Evolutionary conservation across 1,140 invertebrate species (phyloP), one percentile per base, ranked within the genome.

Genomic region (Cotesia typhae): DNA sequence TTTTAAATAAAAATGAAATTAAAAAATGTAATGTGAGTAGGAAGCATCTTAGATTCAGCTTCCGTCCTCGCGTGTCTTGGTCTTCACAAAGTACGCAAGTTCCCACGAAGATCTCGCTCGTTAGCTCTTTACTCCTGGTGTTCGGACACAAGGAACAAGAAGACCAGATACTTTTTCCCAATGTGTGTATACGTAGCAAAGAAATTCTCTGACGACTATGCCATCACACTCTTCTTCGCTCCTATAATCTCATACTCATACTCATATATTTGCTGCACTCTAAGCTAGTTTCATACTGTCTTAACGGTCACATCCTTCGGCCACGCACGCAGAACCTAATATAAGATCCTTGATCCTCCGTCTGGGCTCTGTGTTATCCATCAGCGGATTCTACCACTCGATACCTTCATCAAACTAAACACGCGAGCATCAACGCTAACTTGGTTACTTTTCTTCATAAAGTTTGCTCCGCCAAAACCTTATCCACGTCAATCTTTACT

Each of bases 271-370:
- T 9, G 17, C 17, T 59, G 9, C 17, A 6, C 57, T 28, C 9
- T 59, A 28, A 59, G 20, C 57, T 59, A 47, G 51, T 67, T 70
- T 76, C 73, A 76, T 76, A 76, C 71, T 68, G 7, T 51, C 59
- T 70, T 77, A 77, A 77, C 75, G 74, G 77, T 76, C 67, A 74
- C 74, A 75, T 78, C 77, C 75, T 78, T 78, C 76, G 65, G 66
- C 67, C 74, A 77, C 76, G 76, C 74, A 78, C 77, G 76, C 77
- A 66, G 36, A 36, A 53, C 41, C 47, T 28, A 55, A 12, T 73
- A 17, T 14, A 51, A 61, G 61, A 64, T 55, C 20, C 38, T 55
- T 66, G 57, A 59, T 59, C 57, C 9, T 20, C 57, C 4, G 28
- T 17, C 4, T 17, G 14, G 12, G 3, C 17, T 28, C 28, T 51